Evolutionary conservation across 2,888 invertebrate species (phyloP).

Genomic region (Pediacus dermestoides): DNA sequence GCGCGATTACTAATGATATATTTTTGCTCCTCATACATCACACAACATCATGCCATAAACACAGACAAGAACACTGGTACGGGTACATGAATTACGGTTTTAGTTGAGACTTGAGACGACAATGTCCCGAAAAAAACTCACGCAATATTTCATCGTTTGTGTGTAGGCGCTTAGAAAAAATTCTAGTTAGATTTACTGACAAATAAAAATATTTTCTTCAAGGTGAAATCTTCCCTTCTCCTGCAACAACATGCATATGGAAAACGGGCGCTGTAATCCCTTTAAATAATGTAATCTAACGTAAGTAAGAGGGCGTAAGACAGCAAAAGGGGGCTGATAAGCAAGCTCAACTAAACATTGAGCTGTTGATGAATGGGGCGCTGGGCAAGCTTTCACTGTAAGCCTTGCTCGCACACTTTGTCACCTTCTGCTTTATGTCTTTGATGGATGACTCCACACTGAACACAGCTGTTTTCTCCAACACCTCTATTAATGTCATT

Average conservation of each 20-base stretch:
- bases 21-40: no score
- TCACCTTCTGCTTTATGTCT: constrained; percentile 46
- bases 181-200: no score
- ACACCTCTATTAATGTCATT: constrained; percentile 47
- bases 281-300: constrained; percentile 39
- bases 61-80: no score
- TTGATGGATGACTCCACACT: constrained; percentile 45
- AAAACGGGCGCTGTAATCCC: constrained; percentile 28
- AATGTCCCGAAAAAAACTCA: no score
- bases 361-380: constrained; percentile 45
- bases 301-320: constrained; percentile 34
- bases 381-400: constrained; percentile 41
- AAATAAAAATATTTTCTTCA: no score
- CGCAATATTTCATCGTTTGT: no score
- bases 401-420: constrained; percentile 47
- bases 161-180: no score
- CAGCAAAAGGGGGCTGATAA: constrained; percentile 32
- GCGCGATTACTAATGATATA: constrained; percentile 8
- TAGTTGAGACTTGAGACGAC: no score
- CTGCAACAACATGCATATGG: constrained; percentile 18
- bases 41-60: no score
- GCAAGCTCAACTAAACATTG: constrained; percentile 41
- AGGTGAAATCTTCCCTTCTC: no score
- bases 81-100: no score
- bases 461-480: constrained; percentile 44